Conservation (phyloP, 2,797 vertebrate species). For the Bovichtus variegatus region DNA sequence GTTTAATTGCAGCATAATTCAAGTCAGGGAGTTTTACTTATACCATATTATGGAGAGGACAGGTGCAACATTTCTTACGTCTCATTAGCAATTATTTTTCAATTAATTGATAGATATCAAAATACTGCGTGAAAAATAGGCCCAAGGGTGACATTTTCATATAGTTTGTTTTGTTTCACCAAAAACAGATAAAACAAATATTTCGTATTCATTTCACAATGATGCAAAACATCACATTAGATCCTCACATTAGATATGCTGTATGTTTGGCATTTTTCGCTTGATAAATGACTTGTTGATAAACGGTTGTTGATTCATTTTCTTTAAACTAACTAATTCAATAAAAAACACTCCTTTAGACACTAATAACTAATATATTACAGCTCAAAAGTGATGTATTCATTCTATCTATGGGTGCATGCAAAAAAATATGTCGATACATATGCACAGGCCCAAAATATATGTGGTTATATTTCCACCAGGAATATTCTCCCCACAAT, state of each 20-base stretch:
- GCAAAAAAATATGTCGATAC: background rate
- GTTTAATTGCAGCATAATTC: background rate
- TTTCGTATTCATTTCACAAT: background rate
- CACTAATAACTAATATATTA: background rate
- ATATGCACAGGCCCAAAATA: background rate
- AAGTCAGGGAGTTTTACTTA: background rate
- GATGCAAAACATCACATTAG: background rate
- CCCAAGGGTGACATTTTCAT: background rate
- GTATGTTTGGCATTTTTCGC: background rate
- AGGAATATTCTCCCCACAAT: background rate
- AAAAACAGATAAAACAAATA: background rate
- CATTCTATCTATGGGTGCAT: background rate
- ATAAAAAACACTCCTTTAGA: background rate
- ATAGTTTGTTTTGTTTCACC: background rate
- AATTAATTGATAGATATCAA: background rate
- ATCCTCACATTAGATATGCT: background rate
- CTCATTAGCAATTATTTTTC: background rate
- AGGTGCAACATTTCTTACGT: background rate
- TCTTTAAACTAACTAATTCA: background rate
- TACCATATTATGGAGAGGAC: background rate
- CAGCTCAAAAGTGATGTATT: background rate
- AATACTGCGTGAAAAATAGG: background rate
- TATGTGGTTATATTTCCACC: constrained; percentile 1
- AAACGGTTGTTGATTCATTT: background rate
- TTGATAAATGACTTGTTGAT: background rate